phyloP scores from a whole-genome alignment of 2,797 vertebrate species.

The Cynodonichthys magdalenae region DNA sequence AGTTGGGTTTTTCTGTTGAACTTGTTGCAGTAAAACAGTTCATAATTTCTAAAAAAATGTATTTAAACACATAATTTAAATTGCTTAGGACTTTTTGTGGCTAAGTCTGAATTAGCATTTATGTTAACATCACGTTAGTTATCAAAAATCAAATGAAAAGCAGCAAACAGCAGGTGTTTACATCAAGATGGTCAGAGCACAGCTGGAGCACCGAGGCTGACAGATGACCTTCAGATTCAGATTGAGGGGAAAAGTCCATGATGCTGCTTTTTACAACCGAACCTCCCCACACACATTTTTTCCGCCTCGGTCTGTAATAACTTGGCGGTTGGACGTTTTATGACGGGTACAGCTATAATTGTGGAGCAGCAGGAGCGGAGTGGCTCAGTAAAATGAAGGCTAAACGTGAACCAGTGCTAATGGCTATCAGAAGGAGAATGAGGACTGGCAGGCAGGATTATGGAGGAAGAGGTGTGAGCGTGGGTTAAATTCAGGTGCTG shows the following conservation, averaged over 20 bases:
- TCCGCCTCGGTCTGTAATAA: constrained; percentile 61
- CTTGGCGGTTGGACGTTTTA: constrained; percentile 70
- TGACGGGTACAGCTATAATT: constrained; percentile 66
- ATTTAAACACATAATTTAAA: too few species aligned
- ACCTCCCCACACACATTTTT: constrained; percentile 19
- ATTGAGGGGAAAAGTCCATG: constrained; percentile 62
- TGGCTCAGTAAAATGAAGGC: constrained; percentile 46
- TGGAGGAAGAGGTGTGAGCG: constrained; percentile 50
- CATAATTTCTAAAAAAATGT: too few species aligned
- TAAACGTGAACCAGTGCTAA: constrained; percentile 69
- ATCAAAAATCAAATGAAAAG: not conserved
- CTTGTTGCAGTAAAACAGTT: constrained; percentile 2
- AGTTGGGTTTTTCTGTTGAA: too few species aligned
- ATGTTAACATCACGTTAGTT: not conserved
- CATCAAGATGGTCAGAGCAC: constrained; percentile 28
- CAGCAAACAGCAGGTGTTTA: constrained; percentile 5
- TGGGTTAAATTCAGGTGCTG: constrained; percentile 78
- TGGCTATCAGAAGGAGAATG: constrained; percentile 22
- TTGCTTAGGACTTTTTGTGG: not conserved
- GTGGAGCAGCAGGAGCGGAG: constrained; percentile 41
- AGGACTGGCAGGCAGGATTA: constrained; percentile 55
- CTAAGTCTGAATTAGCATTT: not conserved
- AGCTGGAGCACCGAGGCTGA: constrained; percentile 34
- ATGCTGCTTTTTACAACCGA: constrained; percentile 70
- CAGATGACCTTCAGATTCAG: constrained; percentile 70